These are phyloP conservation scores for Melolontha melolontha DNA, from an alignment of 2,888 invertebrate species.

Conservation along the genomic window DNA sequence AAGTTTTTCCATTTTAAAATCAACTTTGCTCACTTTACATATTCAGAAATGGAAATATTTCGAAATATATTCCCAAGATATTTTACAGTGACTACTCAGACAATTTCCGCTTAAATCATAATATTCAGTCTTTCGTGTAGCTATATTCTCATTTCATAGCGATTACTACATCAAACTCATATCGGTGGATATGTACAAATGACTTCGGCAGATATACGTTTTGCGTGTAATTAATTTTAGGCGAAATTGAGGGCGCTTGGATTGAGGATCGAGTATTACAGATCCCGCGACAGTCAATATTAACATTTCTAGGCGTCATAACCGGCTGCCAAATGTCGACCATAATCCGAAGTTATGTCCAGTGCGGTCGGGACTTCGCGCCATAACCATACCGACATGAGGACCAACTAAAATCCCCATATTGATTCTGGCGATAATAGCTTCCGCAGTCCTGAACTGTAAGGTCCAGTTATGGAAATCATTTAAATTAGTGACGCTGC, in stretches of 20 bases:
- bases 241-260: slow-evolving; percentile 39
- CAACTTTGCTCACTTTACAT: too few species aligned
- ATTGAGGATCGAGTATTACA: slow-evolving; percentile 39
- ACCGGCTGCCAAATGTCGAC: slow-evolving; percentile 61
- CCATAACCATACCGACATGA: slow-evolving; percentile 48
- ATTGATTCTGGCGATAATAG: slow-evolving; percentile 54
- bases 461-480: slow-evolving; percentile 52
- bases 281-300: slow-evolving; percentile 59
- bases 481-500: slow-evolving; percentile 55
- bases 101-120: too few species aligned
- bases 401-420: slow-evolving; percentile 49
- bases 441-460: slow-evolving; percentile 52
- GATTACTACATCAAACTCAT: too few species aligned
- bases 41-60: too few species aligned
- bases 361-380: slow-evolving; percentile 53
- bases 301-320: slow-evolving; percentile 63
- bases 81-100: too few species aligned
- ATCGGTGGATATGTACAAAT: too few species aligned
- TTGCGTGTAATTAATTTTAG: slow-evolving; percentile 41
- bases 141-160: too few species aligned
- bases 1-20: too few species aligned
- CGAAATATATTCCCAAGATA: too few species aligned
- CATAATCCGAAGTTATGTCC: slow-evolving; percentile 62
- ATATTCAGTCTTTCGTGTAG: too few species aligned
- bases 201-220: slow-evolving; percentile 1